These are phyloP conservation scores for Acanthiza pusilla DNA, from an alignment of 2,797 vertebrate species.

Conservation along the genomic window DNA sequence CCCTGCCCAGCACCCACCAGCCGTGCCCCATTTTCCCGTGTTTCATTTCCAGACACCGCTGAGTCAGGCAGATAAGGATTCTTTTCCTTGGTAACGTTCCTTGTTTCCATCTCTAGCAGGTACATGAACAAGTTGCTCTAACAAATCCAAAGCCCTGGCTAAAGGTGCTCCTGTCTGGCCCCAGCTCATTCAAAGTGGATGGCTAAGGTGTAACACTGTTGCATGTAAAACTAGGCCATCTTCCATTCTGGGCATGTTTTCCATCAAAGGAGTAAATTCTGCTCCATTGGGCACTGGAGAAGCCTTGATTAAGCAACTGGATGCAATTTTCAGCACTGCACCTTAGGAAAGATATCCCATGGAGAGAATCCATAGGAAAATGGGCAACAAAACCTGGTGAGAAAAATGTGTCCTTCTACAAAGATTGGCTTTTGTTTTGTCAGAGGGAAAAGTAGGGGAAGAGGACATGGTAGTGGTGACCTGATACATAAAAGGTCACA, in stretches of 20 bases:
- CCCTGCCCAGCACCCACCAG: neutral
- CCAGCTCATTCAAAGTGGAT: too few species aligned
- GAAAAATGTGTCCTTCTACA: neutral
- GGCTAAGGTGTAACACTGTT: neutral
- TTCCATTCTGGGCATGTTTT: neutral
- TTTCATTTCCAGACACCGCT: neutral
- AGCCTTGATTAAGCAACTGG: neutral
- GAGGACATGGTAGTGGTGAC: neutral
- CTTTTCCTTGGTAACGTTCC: neutral
- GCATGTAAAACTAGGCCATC: neutral
- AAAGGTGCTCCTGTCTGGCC: neutral
- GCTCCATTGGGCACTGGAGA: neutral
- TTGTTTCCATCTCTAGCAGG: neutral
- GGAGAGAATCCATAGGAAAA: neutral
- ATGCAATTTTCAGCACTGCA: neutral
- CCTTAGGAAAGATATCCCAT: neutral
- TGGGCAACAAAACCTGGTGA: neutral
- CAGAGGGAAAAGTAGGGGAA: neutral
- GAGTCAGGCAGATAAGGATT: neutral
- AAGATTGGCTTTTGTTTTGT: neutral
- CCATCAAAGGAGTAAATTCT: neutral
- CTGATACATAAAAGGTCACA: neutral
- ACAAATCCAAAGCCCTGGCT: too few species aligned
- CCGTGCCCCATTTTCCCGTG: rapidly evolving
- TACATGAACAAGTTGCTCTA: neutral